A percentile compares a stretch with the other conserved stretches of the same genome.
phyloP scores from a whole-genome alignment of 2,888 invertebrate genomes.

The Vesta saturnalis region DNA sequence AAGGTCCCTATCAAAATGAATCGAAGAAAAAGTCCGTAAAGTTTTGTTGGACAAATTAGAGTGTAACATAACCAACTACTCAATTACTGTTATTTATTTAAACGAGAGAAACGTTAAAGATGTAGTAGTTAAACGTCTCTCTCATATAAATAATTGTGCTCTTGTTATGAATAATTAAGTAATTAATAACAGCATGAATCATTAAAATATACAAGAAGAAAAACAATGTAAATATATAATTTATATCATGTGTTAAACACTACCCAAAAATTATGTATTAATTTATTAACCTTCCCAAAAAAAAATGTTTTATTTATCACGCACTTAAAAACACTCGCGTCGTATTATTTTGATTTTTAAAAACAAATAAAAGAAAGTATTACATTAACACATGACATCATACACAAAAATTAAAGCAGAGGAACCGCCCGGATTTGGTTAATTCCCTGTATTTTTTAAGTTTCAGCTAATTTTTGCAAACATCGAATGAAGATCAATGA shows the following conservation, averaged over 20 bases:
- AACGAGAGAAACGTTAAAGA: slow-evolving; percentile 15
- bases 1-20: too few species aligned
- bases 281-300: slow-evolving; percentile 14
- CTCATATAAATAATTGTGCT: slow-evolving; percentile 24
- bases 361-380: slow-evolving; percentile 13
- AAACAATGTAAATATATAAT: slow-evolving; percentile 26
- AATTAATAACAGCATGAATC: slow-evolving; percentile 33
- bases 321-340: slow-evolving; percentile 19
- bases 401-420: slow-evolving; percentile 19
- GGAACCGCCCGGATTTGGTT: too few species aligned
- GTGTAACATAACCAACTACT: not conserved
- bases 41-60: too few species aligned
- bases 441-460: too few species aligned
- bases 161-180: slow-evolving; percentile 23
- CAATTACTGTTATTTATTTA: too few species aligned
- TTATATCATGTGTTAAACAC: slow-evolving; percentile 17
- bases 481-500: too few species aligned
- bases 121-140: slow-evolving; percentile 14
- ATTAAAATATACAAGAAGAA: slow-evolving; percentile 24
- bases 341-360: slow-evolving; percentile 13
- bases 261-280: slow-evolving; percentile 20
- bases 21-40: too few species aligned
- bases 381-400: slow-evolving; percentile 29
- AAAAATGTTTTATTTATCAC: slow-evolving; percentile 20
- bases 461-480: too few species aligned